Conservation (phyloP, 2,888 invertebrate genomes). For the Heliconius hortense region DNA sequence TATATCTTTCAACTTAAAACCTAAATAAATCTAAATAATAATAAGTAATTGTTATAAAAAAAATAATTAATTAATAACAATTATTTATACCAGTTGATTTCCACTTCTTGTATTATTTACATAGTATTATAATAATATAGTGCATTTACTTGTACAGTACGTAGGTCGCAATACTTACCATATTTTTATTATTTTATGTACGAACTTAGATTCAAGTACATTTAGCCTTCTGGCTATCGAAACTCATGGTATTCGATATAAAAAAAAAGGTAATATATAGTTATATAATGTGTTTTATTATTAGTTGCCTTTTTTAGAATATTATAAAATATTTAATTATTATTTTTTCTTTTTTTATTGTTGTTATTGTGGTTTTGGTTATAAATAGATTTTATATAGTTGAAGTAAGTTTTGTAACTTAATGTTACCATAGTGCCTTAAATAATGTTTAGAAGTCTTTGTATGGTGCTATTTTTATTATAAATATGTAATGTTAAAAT, state of each 20-base stretch:
- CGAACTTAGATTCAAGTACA: not conserved
- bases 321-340: too few species aligned
- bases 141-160: constrained; percentile 3
- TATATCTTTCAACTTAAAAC: too few species aligned
- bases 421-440: constrained; percentile 4
- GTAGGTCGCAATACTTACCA: not conserved
- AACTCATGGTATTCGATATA: not conserved
- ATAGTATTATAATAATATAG: not conserved
- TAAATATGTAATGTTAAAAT: not conserved
- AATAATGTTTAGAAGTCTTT: not conserved
- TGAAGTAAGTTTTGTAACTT: not conserved
- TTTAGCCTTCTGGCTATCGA: too few species aligned
- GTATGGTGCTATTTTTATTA: not conserved
- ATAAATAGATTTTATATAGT: not conserved
- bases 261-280: not conserved
- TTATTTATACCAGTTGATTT: not conserved
- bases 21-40: not conserved
- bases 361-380: constrained; percentile 9
- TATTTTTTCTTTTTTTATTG: not conserved
- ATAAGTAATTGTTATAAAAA: not conserved
- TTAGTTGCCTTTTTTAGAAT: too few species aligned
- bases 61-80: not conserved
- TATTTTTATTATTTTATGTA: not conserved
- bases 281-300: not conserved
- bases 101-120: not conserved